Evolutionary conservation across 2,113 vertebrate genomes (phyloP).

Genomic region (Xiphias gladius): DNA sequence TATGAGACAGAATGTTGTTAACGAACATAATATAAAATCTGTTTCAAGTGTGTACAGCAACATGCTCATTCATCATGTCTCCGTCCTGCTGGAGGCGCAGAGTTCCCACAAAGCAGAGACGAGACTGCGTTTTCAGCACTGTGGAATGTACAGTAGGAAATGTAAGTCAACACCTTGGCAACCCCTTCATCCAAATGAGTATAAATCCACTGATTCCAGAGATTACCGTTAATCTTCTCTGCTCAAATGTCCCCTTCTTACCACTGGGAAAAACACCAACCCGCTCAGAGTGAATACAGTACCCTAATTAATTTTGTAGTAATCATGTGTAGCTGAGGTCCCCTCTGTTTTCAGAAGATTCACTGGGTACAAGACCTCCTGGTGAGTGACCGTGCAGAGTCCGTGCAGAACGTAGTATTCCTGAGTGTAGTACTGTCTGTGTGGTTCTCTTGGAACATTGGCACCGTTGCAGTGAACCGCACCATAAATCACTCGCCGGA

Average conservation of each 20-base stretch:
- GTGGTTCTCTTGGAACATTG: slow-evolving; percentile 36
- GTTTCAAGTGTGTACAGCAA: slow-evolving; percentile 42
- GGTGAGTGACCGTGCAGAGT: slow-evolving; percentile 33
- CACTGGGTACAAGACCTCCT: slow-evolving; percentile 9
- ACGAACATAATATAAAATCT: neutral
- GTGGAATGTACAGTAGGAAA: slow-evolving; percentile 58
- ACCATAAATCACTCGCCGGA: slow-evolving; percentile 82
- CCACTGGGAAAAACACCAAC: slow-evolving; percentile 43
- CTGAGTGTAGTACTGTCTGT: slow-evolving; percentile 56
- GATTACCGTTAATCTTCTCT: slow-evolving; percentile 72
- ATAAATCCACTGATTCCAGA: slow-evolving; percentile 66
- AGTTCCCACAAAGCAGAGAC: slow-evolving; percentile 1
- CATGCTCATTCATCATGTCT: neutral
- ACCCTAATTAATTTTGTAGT: slow-evolving; percentile 62
- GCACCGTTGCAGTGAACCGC: neutral
- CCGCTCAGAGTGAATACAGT: slow-evolving; percentile 52
- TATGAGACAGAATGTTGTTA: neutral
- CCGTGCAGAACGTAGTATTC: slow-evolving; percentile 51
- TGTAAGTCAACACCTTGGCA: slow-evolving; percentile 51
- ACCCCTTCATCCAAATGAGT: slow-evolving; percentile 55
- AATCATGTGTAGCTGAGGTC: slow-evolving; percentile 46
- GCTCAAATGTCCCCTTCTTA: slow-evolving; percentile 65
- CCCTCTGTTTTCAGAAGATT: slow-evolving; percentile 35
- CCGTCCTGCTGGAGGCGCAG: neutral
- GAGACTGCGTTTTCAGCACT: neutral